Evolutionary conservation across 2,888 invertebrate genomes (phyloP), one percentile per base, ranked within the genome.

Genomic region (Mesorhabditis sp.): DNA sequence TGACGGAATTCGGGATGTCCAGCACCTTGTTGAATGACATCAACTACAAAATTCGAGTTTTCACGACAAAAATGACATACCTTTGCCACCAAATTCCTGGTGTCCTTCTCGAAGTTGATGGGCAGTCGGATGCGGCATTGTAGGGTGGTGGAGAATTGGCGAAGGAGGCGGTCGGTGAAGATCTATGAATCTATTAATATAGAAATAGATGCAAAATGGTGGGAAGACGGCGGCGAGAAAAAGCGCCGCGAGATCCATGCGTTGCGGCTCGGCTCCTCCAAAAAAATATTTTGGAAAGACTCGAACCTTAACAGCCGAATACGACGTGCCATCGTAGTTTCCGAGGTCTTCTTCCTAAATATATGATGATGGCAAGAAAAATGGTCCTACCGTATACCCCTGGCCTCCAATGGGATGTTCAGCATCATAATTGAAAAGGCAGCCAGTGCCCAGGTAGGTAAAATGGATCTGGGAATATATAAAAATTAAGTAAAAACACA

Each of bases 401-500:
- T 58, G 62, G 4, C 76, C 75, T 3, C 58, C 73, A 42, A 78
- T 67, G 3, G 74, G 70, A 69, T 76, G 75, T 15, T 70, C 67
- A 28, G 73, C 69, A 45, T 76, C 66, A 45, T 71, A 70, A 6
- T 70, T 64, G 68, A 79, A 79, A 5, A 79, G 62, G 28, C 77
- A 74, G n/a, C 79, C 80, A 7, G 80, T 75, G 45, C 80, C 84
- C 28, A 84, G 65, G 67, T 84, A 78, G 13, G 81, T 80, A 71
- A 81, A 82, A 68, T 79, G 82, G 15, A 84, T 68, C 4, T 62
- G 7, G 58, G n/a, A 50, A 50, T 50, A 13, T 28, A 28, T 28
- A 28, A 28, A 28, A 28, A 28, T 28, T 28, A 28, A 28, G 28
- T 28, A 28, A 28, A 28, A 28, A 28, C 28, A 28, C 28, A 28